Evolutionary conservation across 2,888 invertebrate genomes (phyloP).

Genomic region (Polydrusus cervinus): DNA sequence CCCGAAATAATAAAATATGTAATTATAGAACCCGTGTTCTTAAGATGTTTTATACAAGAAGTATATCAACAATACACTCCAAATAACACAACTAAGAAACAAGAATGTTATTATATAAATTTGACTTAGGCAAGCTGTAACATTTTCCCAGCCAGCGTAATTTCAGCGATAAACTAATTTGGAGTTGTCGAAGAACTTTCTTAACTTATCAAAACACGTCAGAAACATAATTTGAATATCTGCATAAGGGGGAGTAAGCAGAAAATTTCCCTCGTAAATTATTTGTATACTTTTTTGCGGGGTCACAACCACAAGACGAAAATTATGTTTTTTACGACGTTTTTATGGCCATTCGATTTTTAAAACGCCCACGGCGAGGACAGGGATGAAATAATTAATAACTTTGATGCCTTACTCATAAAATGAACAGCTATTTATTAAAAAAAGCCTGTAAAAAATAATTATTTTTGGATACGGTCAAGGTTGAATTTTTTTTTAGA

Average conservation of each 20-base stretch:
- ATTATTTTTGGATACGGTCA: neutral
- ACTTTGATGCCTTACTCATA: neutral
- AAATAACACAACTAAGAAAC: constrained; percentile 9
- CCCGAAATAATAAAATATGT: too few relatives aligned
- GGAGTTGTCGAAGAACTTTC: constrained; percentile 27
- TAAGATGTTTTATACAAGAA: neutral
- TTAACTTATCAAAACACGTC: constrained; percentile 28
- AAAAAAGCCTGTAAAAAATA: neutral
- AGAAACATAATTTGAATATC: constrained; percentile 23
- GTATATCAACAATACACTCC: neutral
- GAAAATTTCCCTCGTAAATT: constrained; percentile 14
- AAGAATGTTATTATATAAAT: constrained; percentile 4
- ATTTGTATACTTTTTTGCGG: constrained; percentile 11
- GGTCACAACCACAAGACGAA: neutral
- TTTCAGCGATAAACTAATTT: constrained; percentile 24
- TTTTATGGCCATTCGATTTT: constrained; percentile 2
- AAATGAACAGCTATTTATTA: neutral
- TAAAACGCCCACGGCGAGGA: constrained; percentile 3
- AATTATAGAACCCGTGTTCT: too few relatives aligned
- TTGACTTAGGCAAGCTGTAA: constrained; percentile 6
- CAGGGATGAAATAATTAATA: neutral
- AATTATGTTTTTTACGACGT: neutral
- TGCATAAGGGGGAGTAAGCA: neutral
- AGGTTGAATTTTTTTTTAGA: neutral
- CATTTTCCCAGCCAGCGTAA: neutral